A percentile compares a stretch with the other conserved stretches of the same genome.
phyloP scores from a whole-genome alignment of 2,888 invertebrate genomes.

The Protodeltote pygarga region DNA sequence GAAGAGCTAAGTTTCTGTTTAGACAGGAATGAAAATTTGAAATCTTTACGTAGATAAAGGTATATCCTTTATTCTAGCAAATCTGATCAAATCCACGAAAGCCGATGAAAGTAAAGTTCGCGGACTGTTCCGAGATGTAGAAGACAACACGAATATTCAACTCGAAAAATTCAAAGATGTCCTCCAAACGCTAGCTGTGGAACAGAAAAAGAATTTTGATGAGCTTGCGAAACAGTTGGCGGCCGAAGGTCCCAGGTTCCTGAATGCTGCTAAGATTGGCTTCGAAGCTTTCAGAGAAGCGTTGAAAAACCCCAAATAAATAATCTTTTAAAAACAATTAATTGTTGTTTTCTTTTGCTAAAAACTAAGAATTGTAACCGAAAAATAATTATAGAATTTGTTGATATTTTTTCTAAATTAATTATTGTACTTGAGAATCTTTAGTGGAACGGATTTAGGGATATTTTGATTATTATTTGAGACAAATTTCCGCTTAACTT shows the following conservation, averaged over 20 bases:
- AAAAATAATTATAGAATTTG: no score
- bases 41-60: background rate
- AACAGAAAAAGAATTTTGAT: constrained; percentile 55
- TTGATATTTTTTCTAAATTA: no score
- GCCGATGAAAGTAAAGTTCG: constrained; percentile 58
- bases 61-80: constrained; percentile 34
- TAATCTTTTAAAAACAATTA: no score
- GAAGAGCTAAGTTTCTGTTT: no score
- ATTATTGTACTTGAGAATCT: no score
- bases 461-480: no score
- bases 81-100: constrained; percentile 57
- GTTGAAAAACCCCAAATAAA: no score
- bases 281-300: constrained; percentile 57
- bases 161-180: constrained; percentile 57
- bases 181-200: constrained; percentile 49
- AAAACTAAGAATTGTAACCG: no score
- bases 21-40: no score
- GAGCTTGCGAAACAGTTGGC: constrained; percentile 50
- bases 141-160: constrained; percentile 40
- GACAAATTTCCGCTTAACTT: no score
- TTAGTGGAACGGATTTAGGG: no score
- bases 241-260: constrained; percentile 51
- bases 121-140: constrained; percentile 49
- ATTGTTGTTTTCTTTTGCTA: no score
- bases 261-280: constrained; percentile 51